These are phyloP conservation scores for Arvicola amphibius DNA, from an alignment of 2,797 vertebrate species.

Conservation along the genomic window DNA sequence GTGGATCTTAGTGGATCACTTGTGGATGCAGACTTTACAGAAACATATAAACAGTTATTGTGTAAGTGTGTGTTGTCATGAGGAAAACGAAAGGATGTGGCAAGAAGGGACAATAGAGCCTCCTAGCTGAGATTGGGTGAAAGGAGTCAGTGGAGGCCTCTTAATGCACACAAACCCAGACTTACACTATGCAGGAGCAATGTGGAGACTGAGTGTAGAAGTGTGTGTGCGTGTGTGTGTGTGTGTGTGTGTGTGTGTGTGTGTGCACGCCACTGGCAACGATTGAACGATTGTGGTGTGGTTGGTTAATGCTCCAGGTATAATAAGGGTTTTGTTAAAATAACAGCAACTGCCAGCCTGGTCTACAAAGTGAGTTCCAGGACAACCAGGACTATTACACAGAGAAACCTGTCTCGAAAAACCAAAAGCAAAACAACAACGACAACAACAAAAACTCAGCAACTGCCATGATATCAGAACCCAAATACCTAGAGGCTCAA, in stretches of 20 bases:
- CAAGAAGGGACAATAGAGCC: background rate
- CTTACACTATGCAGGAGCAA: background rate
- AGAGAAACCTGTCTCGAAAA: too few relatives aligned
- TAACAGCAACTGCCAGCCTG: background rate
- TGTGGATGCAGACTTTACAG: background rate
- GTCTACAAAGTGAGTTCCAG: too few relatives aligned
- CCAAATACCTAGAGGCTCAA: background rate
- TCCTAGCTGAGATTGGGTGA: background rate
- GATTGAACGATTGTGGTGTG: background rate
- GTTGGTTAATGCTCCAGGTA: background rate
- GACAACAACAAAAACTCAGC: too few relatives aligned
- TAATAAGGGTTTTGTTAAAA: background rate
- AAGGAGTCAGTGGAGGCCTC: background rate
- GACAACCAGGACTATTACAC: too few relatives aligned
- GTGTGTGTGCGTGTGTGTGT: accelerated
- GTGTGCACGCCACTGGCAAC: background rate
- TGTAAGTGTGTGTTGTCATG: background rate
- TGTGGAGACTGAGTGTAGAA: background rate
- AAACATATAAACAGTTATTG: background rate
- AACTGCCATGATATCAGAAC: too few relatives aligned
- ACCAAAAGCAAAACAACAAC: too few relatives aligned
- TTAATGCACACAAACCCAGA: background rate
- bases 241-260: accelerated
- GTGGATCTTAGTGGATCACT: background rate
- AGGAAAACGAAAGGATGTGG: background rate